Percentiles rank a stretch among this genome's conserved stretches.
Evolutionary conservation across 2,888 invertebrate genomes (phyloP).

Genomic region (Miltochrista miniata): DNA sequence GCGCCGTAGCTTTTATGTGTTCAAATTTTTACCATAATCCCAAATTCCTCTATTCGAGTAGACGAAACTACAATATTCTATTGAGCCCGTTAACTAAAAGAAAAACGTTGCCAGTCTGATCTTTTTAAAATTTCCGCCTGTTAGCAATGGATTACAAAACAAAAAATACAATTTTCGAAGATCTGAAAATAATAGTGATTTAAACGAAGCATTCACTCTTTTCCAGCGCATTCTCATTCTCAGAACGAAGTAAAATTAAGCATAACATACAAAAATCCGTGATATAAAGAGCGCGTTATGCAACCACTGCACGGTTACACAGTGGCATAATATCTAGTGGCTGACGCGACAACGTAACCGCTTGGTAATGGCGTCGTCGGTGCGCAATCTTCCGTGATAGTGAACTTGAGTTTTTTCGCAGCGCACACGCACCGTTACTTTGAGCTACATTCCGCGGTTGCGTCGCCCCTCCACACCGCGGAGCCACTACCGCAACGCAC

Average conservation of each 20-base stretch:
- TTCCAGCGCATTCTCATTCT: background rate
- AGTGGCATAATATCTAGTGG: slow-evolving; percentile 54
- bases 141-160: no score
- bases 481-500: slow-evolving; percentile 57
- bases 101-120: no score
- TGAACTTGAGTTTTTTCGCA: slow-evolving; percentile 82
- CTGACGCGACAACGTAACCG: slow-evolving; percentile 72
- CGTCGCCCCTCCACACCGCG: slow-evolving; percentile 56
- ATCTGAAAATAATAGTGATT: background rate
- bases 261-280: slow-evolving; percentile 19
- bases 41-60: no score
- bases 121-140: no score
- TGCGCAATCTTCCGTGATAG: slow-evolving; percentile 81
- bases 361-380: slow-evolving; percentile 58
- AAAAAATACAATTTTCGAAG: background rate
- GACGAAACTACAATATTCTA: no score
- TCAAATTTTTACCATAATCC: no score
- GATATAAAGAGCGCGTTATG: slow-evolving; percentile 49
- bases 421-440: slow-evolving; percentile 74
- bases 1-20: no score
- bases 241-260: background rate
- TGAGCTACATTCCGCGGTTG: slow-evolving; percentile 80
- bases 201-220: background rate
- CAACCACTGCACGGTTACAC: slow-evolving; percentile 54
- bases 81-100: no score